Evolutionary conservation across 2,113 vertebrate genomes (phyloP).

Genomic region (Sigmodon hispidus): DNA sequence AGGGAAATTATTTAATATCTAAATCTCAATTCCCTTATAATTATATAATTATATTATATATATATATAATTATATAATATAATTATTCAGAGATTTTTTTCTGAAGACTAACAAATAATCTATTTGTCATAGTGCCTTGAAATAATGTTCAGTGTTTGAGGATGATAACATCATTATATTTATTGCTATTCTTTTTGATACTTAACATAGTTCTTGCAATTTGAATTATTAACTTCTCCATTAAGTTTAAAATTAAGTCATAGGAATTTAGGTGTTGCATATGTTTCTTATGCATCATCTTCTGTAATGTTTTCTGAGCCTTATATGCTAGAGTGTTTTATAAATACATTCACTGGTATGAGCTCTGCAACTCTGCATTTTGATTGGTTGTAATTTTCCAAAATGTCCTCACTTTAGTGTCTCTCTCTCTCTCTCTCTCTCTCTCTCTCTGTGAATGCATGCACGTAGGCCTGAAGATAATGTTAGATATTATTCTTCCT

Average conservation of each 20-base stretch:
- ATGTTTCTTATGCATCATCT: background rate
- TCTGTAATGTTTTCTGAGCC: background rate
- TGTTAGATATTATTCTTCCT: background rate
- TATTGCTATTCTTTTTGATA: background rate
- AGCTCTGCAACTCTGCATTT: background rate
- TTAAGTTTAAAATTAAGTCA: background rate
- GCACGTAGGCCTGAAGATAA: background rate
- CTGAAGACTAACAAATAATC: background rate
- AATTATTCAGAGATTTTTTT: background rate
- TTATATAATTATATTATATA: no score
- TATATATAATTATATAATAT: no score
- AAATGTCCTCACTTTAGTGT: background rate
- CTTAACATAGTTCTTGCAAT: background rate
- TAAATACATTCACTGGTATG: background rate
- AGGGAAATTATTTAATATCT: constrained; percentile 16
- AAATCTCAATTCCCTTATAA: background rate
- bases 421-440: no score
- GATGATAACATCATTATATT: background rate
- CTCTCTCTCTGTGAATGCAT: no score
- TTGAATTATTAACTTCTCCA: background rate
- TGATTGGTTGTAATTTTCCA: background rate
- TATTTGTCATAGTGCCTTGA: background rate
- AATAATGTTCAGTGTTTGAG: background rate
- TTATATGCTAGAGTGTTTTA: background rate
- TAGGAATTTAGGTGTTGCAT: background rate